Base-by-base conservation (phyloP, 2,797 vertebrate species). In the Rhinichthys osculus region DNA sequence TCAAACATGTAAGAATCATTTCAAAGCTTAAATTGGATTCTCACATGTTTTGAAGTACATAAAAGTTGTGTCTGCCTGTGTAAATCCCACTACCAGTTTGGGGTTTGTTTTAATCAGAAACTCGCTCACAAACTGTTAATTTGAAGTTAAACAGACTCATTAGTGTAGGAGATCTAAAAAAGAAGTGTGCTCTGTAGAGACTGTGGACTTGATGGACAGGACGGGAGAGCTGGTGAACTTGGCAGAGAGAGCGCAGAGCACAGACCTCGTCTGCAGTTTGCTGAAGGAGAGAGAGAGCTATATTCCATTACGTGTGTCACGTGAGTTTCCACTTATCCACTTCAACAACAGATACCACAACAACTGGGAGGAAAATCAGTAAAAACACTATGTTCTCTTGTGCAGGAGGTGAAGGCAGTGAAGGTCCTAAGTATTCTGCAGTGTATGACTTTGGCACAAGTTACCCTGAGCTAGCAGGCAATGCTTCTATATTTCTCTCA, bases 141-240 rank as follows among this genome's bases (percentile, higher is more conserved):
- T 40, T 59, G 23, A 38, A 74, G 5, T 2, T n/a, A 23, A 47
- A n/a, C 10, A 44, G 38, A 14, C 52, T 62, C 2, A 33, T 59
- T 7, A n/a, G 40, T 73, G 30, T 19, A 47, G 6, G 7, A 38
- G 4, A 70, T 38, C 7, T 71, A 62, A 57, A 44, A 70, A 23
- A 62, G 16, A 50, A 30, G 54, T 54, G 44, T 72, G 62, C 44
- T 71, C 19, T 89, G 38, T 52, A 95, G 94, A 92, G 17, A 87
- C 87, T 64, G 92, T 95, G 88, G 94, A 94, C 42, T 86, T 95
- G 85, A 92, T 95, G 91, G 93, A 94, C 90, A 87, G 89, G 84
- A 89, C 84, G 0, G 94, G 94, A 1, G 89, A 89, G 35, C 80
- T 95, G 78, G 87, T 94, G 91, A 90, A 92, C 81, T 85, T 95